Conservation (phyloP, 2,797 vertebrate species). For the Fistularia tabacaria region DNA sequence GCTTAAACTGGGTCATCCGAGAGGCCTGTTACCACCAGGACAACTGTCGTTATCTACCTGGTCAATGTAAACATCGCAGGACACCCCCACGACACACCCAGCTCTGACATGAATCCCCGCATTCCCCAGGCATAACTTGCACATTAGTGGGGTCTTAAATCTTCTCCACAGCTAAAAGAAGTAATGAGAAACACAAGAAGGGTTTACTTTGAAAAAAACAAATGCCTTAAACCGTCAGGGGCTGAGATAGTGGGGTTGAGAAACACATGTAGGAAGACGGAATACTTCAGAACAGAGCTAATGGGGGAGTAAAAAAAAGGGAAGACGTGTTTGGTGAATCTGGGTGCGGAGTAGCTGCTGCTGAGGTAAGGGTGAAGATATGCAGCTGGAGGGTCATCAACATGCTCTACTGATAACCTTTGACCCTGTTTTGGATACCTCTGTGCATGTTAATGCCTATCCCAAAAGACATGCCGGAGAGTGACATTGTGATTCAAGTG, state of each 20-base stretch:
- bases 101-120: constrained; percentile 10
- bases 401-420: constrained; percentile 27
- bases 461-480: not conserved
- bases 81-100: constrained; percentile 19
- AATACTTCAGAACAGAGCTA: too few relatives aligned
- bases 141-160: constrained; percentile 26
- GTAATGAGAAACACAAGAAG: too few relatives aligned
- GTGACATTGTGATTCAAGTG: not conserved
- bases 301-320: too few relatives aligned
- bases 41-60: not conserved
- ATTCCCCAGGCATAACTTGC: constrained; percentile 13
- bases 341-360: too few relatives aligned
- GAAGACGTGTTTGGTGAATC: too few relatives aligned
- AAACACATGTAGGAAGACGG: not conserved
- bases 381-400: constrained; percentile 17
- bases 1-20: too few relatives aligned
- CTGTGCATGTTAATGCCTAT: not conserved
- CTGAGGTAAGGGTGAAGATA: constrained; percentile 25
- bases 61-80: constrained; percentile 1
- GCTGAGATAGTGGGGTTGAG: not conserved
- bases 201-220: not conserved
- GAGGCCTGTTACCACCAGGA: too few relatives aligned
- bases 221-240: not conserved
- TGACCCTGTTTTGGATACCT: constrained; percentile 18
- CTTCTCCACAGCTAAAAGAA: not conserved